Evolutionary conservation across 1,140 invertebrate genomes (phyloP).

Genomic region (Hirudo medicinalis): DNA sequence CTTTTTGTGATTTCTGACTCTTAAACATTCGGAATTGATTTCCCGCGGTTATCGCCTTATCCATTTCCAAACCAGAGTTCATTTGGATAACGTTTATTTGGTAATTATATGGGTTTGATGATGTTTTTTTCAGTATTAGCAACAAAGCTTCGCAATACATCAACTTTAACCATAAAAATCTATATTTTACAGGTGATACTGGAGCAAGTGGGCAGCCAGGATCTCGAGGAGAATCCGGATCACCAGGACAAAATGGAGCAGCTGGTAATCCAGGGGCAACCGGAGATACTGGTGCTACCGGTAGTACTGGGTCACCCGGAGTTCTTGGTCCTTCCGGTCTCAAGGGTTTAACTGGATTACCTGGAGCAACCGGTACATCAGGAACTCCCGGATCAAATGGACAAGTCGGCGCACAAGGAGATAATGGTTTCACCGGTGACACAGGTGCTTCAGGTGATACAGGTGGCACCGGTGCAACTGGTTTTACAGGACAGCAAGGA

Average conservation of each 20-base stretch:
- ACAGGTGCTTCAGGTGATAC: slow-evolving; percentile 9
- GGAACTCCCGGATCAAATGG: slow-evolving; percentile 10
- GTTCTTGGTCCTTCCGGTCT: slow-evolving; percentile 14
- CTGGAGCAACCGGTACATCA: slow-evolving; percentile 13
- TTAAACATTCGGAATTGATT: no score
- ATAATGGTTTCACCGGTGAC: slow-evolving; percentile 4
- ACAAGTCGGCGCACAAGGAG: not conserved
- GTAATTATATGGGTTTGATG: slow-evolving; percentile 36
- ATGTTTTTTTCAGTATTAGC: not conserved
- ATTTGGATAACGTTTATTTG: slow-evolving; percentile 22
- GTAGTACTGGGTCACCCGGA: slow-evolving; percentile 16
- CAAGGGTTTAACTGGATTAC: slow-evolving; percentile 5
- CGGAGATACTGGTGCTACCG: slow-evolving; percentile 51
- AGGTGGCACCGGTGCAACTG: slow-evolving; percentile 14
- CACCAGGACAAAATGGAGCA: slow-evolving; percentile 45
- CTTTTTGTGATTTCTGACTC: no score
- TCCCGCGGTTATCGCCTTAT: no score
- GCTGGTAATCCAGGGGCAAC: slow-evolving; percentile 48
- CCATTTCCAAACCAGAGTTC: slow-evolving; percentile 24
- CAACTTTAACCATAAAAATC: not conserved
- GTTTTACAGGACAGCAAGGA: slow-evolving; percentile 12
- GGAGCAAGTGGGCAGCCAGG: slow-evolving; percentile 16
- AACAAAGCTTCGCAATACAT: not conserved
- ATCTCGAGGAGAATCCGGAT: slow-evolving; percentile 11
- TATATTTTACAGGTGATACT: not conserved